Conservation (phyloP, 2,113 vertebrate genomes). For the Ranitomeya variabilis region DNA sequence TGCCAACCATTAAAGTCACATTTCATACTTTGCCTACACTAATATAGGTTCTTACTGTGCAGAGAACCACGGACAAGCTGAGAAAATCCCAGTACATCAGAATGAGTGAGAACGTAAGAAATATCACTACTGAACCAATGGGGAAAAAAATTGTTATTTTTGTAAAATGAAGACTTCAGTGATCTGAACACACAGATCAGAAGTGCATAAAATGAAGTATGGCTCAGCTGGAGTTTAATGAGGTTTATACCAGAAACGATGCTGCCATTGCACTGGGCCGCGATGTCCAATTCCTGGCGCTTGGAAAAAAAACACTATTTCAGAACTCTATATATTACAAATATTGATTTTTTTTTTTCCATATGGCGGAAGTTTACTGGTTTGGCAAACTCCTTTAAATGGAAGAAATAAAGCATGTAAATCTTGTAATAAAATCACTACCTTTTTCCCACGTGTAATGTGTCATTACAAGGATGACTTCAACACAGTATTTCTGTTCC, state of each 20-base stretch:
- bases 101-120: neutral
- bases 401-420: neutral
- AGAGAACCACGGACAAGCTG: neutral
- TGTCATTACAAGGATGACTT: slow-evolving; percentile 40
- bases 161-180: slow-evolving; percentile 1
- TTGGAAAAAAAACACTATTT: neutral
- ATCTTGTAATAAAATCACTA: neutral
- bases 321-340: neutral
- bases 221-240: neutral
- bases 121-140: neutral
- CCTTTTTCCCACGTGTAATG: slow-evolving; percentile 16
- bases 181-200: slow-evolving; percentile 6
- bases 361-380: neutral
- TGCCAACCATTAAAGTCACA: slow-evolving; percentile 1
- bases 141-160: neutral
- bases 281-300: too few relatives aligned
- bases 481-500: slow-evolving; percentile 42
- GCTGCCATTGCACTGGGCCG: too few relatives aligned
- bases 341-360: neutral
- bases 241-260: neutral
- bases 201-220: slow-evolving; percentile 6
- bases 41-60: neutral
- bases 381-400: neutral
- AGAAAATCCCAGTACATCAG: neutral
- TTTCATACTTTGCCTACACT: neutral